A percentile compares a stretch with the other conserved stretches of the same genome.
These are phyloP conservation scores for Eucidaris tribuloides DNA, from an alignment of 35 echinoderm and acorn worm genomes.

Conservation along the genomic window DNA sequence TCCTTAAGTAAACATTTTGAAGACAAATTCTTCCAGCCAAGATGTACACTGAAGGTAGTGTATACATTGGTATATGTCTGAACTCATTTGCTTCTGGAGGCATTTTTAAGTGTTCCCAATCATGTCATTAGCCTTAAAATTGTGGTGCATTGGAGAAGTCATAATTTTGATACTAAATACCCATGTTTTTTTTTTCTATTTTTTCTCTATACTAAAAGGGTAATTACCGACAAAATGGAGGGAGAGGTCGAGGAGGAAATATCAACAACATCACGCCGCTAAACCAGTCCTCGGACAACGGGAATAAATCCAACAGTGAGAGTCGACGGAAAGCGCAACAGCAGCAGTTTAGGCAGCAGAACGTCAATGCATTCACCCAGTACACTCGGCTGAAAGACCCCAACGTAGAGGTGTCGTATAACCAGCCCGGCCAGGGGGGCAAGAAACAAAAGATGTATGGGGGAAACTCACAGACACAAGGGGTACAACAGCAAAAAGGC, in stretches of 20 bases:
- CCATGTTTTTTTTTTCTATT: no score
- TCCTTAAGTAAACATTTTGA: no score
- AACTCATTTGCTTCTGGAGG: no score
- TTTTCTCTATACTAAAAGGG: no score
- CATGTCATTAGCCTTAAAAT: no score
- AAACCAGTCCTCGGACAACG: constrained; percentile 11
- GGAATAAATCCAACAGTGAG: constrained; percentile 5
- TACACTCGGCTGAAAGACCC: constrained; percentile 19
- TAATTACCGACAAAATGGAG: not conserved
- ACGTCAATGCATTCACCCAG: constrained; percentile 33
- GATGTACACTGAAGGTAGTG: no score
- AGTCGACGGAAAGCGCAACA: not conserved
- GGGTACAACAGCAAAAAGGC: not conserved
- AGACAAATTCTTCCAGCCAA: no score
- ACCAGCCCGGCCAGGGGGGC: not conserved
- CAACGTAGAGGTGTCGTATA: not conserved
- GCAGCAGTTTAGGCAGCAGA: constrained; percentile 23
- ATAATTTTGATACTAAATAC: no score
- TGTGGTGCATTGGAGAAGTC: no score
- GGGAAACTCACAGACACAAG: not conserved
- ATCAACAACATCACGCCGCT: not conserved
- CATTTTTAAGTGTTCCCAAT: no score
- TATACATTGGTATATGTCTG: no score
- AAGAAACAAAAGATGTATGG: constrained; percentile 14
- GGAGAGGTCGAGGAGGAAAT: not conserved